Percentiles rank a stretch among this genome's conserved stretches.
These are phyloP conservation scores for Timema cristinae DNA, from an alignment of 2,888 invertebrate genomes.

Conservation along the genomic window DNA sequence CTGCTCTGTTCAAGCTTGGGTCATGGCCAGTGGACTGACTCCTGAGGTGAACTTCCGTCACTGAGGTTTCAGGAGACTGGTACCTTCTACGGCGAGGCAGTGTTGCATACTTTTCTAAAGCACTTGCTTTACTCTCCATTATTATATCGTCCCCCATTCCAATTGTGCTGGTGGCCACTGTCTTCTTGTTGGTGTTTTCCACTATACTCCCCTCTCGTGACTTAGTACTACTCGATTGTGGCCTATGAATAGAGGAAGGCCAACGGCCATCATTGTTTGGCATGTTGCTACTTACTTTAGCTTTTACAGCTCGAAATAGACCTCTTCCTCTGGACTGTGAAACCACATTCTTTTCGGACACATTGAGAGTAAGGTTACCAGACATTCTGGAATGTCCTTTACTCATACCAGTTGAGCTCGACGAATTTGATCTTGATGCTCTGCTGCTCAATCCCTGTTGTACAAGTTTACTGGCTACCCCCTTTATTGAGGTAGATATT, in stretches of 20 bases:
- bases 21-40: slow-evolving; percentile 35
- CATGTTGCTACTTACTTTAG: not conserved
- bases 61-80: slow-evolving; percentile 52
- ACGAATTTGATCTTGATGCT: too few species aligned
- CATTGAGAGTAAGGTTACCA: too few species aligned
- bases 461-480: too few species aligned
- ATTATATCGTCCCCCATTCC: slow-evolving; percentile 33
- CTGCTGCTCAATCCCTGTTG: too few species aligned
- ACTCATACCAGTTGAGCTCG: too few species aligned
- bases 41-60: not conserved
- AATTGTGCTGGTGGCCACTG: slow-evolving; percentile 20
- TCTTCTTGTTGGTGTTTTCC: slow-evolving; percentile 17
- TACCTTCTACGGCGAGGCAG: slow-evolving; percentile 69
- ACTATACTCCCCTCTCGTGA: slow-evolving; percentile 33
- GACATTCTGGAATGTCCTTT: too few species aligned
- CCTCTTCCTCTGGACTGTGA: too few species aligned
- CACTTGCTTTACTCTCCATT: slow-evolving; percentile 46
- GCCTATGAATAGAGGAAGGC: slow-evolving; percentile 53
- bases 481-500: too few species aligned
- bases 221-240: slow-evolving; percentile 39
- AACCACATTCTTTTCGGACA: too few species aligned
- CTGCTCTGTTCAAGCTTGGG: slow-evolving; percentile 39
- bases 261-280: slow-evolving; percentile 62
- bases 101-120: slow-evolving; percentile 72
- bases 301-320: too few species aligned